Base-by-base conservation (phyloP, 2,888 invertebrate genomes). In the Zeuzera pyrina region DNA sequence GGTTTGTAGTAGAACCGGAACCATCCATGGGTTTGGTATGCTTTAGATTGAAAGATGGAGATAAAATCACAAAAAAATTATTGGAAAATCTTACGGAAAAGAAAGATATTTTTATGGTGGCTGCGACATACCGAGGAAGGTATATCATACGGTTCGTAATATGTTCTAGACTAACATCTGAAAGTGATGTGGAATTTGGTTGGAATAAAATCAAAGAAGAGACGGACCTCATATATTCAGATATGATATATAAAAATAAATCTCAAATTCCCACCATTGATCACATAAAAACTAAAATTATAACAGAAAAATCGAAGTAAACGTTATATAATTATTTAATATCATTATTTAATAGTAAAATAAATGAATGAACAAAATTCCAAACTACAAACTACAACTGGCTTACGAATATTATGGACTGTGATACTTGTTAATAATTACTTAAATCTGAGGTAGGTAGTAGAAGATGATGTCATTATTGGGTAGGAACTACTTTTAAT, bases 11-110 rank as follows among this genome's bases (percentile, higher is more conserved):
- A 3, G 86, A 90, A 30, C 87, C 87, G 0, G 88, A 91, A 39
- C 88, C 88, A 1, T 81, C 85, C 1, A 84, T 97, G 84, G 95
- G 94, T 0, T 79, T 98, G 12, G 94, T 97, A 3, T 97, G 97
- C 58, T 98, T 98, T 66, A 86, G 95, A 52, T 69, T 96, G 16
- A 92, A 90, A 77, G 91, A 88, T 1, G 87, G 89, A 0, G 89
- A 95, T 61, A 76, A 72, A 22, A 52, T 87, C 3, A 95, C 93
- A 0, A 90, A 90, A 49, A 69, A 84, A 26, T 70, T 97, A 15
- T 60, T 95, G 29, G 89, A 91, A 33, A 87, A 85, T 33, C 78
- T 97, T 28, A 92, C 89, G 41, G 87, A 88, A 21, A 87, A 91
- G 34, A 92, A 91, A 49, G 88, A 91, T 42, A 88, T 97, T 33